Conservation (phyloP, 2,113 vertebrate species). For the Romanogobio albipinnatus region DNA sequence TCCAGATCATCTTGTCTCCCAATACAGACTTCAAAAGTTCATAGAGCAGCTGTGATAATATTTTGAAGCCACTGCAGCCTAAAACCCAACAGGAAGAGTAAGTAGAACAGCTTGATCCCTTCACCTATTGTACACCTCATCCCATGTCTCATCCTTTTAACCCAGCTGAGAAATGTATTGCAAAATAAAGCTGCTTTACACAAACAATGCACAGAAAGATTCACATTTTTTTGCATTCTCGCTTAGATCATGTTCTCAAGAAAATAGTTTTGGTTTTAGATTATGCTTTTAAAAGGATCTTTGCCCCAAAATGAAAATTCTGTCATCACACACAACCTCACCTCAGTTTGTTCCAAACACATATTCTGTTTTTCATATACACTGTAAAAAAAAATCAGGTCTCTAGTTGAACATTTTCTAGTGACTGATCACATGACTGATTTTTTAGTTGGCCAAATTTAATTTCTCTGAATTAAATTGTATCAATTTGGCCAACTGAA, state of each 20-base stretch:
- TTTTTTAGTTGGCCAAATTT: too few species aligned
- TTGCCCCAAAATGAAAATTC: neutral
- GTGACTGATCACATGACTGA: too few species aligned
- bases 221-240: too few species aligned
- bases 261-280: neutral
- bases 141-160: neutral
- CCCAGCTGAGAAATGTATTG: neutral
- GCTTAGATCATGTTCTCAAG: neutral
- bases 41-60: slow-evolving; percentile 37
- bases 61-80: neutral
- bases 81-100: slow-evolving; percentile 11
- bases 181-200: slow-evolving; percentile 33
- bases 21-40: neutral
- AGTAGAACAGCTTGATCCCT: slow-evolving; percentile 7
- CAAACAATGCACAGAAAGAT: slow-evolving; percentile 1
- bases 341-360: too few species aligned
- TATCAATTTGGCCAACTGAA: too few species aligned
- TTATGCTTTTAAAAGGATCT: neutral
- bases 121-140: neutral
- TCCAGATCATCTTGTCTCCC: neutral
- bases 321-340: too few species aligned
- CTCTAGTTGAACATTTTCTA: too few species aligned
- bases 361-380: too few species aligned
- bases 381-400: too few species aligned
- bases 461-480: too few species aligned